These are phyloP conservation scores for Caenorhabditis plicata DNA, from an alignment of 2,888 invertebrate species.

Conservation along the genomic window DNA sequence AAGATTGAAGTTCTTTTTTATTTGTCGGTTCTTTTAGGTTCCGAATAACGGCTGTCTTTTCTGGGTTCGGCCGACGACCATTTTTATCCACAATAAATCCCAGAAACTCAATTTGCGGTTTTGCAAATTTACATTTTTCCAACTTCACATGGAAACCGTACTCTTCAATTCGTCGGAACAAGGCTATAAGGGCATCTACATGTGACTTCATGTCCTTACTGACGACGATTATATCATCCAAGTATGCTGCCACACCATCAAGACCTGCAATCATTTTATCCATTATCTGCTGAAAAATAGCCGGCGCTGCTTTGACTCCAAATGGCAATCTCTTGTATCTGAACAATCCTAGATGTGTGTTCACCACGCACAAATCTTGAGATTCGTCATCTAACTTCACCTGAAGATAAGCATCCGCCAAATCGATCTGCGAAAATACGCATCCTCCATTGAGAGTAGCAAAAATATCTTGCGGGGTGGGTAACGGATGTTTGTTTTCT, in stretches of 20 bases:
- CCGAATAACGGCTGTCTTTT: constrained; percentile 9
- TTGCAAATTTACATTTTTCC: constrained; percentile 15
- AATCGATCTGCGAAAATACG: constrained; percentile 39
- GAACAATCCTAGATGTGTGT: constrained; percentile 46
- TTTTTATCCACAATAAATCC: constrained; percentile 13
- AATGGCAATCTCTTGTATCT: constrained; percentile 44
- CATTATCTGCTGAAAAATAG: constrained; percentile 45
- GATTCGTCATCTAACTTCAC: constrained; percentile 35
- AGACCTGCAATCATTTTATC: constrained; percentile 36
- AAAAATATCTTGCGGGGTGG: constrained; percentile 39
- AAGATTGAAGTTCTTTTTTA: constrained; percentile 6
- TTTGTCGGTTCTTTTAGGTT: constrained; percentile 16
- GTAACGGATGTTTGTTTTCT: constrained; percentile 45
- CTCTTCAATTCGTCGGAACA: constrained; percentile 12
- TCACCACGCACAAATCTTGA: constrained; percentile 20
- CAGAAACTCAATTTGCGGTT: constrained; percentile 12
- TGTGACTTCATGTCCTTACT: constrained; percentile 17
- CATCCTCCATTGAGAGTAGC: constrained; percentile 28
- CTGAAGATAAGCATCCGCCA: constrained; percentile 45
- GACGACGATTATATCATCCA: constrained; percentile 39
- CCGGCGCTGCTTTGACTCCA: constrained; percentile 46
- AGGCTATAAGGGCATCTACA: constrained; percentile 2
- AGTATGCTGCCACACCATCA: constrained; percentile 10
- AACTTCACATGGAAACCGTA: constrained; percentile 14
- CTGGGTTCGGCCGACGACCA: constrained; percentile 17